phyloP scores from a whole-genome alignment of 2,888 invertebrate genomes.

The Yponomeuta evonymella region DNA sequence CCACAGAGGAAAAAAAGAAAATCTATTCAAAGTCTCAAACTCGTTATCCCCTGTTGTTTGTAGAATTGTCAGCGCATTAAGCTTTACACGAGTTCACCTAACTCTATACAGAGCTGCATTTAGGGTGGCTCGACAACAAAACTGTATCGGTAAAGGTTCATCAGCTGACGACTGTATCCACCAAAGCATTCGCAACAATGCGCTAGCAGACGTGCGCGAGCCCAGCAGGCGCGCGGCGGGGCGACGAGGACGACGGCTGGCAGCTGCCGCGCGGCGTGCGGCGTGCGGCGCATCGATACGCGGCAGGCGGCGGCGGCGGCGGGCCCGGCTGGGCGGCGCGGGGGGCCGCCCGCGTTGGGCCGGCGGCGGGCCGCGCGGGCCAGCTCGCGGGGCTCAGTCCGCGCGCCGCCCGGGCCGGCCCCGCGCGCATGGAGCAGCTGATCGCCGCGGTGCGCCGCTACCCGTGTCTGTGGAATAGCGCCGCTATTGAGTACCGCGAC shows the following conservation, averaged over 20 bases:
- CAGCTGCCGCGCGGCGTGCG: not conserved
- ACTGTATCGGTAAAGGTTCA: no score
- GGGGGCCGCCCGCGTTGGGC: constrained; percentile 22
- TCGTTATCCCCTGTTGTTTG: no score
- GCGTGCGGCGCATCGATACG: constrained; percentile 19
- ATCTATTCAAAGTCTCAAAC: no score
- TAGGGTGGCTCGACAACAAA: no score
- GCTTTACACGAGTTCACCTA: no score
- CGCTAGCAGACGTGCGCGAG: not conserved
- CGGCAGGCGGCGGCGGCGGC: constrained; percentile 24
- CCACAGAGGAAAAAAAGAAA: no score
- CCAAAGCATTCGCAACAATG: no score
- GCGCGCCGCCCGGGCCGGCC: constrained; percentile 27
- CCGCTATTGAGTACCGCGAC: constrained; percentile 68
- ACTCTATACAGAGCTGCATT: no score
- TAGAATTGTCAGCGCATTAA: no score
- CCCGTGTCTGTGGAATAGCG: constrained; percentile 69
- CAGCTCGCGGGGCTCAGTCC: constrained; percentile 24
- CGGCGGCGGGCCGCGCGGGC: constrained; percentile 26
- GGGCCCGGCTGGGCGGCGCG: constrained; percentile 22
- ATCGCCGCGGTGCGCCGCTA: constrained; percentile 64
- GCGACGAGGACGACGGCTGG: constrained; percentile 11
- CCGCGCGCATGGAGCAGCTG: constrained; percentile 56
- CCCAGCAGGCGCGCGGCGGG: not conserved
- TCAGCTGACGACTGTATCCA: no score